Percentiles rank a stretch among this genome's conserved stretches.
Conservation (phyloP, 2,113 vertebrate genomes). For the Pogona vitticeps region DNA sequence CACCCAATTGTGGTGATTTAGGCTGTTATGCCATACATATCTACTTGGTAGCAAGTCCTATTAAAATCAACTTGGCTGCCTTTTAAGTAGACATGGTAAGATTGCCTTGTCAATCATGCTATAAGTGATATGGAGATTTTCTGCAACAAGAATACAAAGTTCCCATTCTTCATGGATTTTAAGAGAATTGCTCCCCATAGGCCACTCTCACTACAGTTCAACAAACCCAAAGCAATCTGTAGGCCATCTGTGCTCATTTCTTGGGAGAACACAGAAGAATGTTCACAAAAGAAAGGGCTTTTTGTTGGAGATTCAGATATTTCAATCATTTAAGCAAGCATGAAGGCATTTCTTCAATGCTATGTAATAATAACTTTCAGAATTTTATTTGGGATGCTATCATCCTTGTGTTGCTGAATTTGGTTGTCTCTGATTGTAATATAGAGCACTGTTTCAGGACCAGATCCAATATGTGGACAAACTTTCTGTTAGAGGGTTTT, state of each 20-base stretch:
- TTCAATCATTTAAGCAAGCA: not conserved
- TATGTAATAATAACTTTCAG: not conserved
- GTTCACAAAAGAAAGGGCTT: not conserved
- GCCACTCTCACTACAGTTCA: not conserved
- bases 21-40: no score
- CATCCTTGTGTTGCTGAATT: not conserved
- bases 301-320: not conserved
- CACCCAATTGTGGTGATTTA: constrained; percentile 29
- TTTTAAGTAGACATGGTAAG: no score
- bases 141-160: not conserved
- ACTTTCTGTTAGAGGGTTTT: no score
- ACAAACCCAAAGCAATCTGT: not conserved
- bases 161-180: not conserved
- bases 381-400: not conserved
- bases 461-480: no score
- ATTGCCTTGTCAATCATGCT: constrained; percentile 28
- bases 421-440: no score
- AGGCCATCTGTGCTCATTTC: not conserved
- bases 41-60: no score
- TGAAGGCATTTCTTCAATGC: not conserved
- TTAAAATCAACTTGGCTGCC: no score
- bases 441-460: no score
- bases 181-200: not conserved
- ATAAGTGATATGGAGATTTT: constrained; percentile 30
- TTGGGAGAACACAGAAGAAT: not conserved